Evolutionary conservation across 2,797 vertebrate genomes (phyloP).

Genomic region (Sphenopsis melanotis): DNA sequence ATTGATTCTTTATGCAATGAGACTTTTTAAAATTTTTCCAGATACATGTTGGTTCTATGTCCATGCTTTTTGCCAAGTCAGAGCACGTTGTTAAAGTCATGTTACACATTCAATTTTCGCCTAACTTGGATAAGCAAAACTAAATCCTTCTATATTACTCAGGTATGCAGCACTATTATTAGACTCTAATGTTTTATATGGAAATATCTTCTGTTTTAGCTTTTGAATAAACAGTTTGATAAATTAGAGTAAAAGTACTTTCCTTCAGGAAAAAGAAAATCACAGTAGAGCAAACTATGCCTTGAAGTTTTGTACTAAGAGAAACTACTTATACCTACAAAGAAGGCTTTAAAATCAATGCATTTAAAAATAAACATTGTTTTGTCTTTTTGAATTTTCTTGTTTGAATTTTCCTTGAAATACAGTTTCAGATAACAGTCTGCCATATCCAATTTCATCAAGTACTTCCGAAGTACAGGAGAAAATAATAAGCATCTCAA

Average conservation of each 20-base stretch:
- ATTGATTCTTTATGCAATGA: background rate
- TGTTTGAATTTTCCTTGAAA: background rate
- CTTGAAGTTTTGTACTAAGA: background rate
- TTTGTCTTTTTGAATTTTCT: background rate
- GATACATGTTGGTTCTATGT: background rate
- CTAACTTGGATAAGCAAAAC: background rate
- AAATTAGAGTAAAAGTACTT: background rate
- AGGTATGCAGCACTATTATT: background rate
- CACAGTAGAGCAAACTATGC: background rate
- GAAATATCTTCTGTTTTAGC: background rate
- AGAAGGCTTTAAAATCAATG: background rate
- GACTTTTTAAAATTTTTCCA: background rate
- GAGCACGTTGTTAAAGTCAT: background rate
- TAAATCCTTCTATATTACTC: background rate
- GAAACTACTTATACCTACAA: background rate
- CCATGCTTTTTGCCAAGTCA: background rate
- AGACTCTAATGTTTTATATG: background rate
- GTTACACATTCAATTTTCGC: background rate
- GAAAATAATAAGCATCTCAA: background rate
- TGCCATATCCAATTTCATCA: background rate
- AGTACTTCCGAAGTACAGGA: background rate
- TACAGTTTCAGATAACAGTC: background rate
- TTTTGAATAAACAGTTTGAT: background rate
- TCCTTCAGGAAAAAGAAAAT: background rate
- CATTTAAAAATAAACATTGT: background rate